Evolutionary conservation across 2,113 vertebrate species (phyloP).

Genomic region (Pseudorasbora parva): DNA sequence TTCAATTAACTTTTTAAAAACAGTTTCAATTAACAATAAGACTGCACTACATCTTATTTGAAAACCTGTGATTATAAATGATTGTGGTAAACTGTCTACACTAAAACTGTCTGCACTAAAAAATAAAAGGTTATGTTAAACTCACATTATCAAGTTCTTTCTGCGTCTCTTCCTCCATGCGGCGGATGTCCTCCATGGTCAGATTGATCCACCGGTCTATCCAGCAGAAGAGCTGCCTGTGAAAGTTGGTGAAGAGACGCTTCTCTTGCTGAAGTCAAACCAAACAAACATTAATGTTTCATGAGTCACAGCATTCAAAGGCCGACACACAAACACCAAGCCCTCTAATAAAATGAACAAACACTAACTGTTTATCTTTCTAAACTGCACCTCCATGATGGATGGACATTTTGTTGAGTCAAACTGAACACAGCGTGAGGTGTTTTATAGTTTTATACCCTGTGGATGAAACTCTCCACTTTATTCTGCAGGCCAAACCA

Average conservation of each 20-base stretch:
- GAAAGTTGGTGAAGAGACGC: slow-evolving; percentile 93
- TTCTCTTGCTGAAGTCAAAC: slow-evolving; percentile 83
- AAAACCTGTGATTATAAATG: not conserved
- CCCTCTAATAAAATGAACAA: not conserved
- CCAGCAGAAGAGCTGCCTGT: slow-evolving; percentile 96
- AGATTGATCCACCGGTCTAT: slow-evolving; percentile 90
- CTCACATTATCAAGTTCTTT: slow-evolving; percentile 89
- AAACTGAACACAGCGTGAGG: not conserved
- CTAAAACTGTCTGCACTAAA: no score
- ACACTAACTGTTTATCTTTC: not conserved
- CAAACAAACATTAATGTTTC: not conserved
- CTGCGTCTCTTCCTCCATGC: slow-evolving; percentile 94
- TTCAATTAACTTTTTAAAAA: not conserved
- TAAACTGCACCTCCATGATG: not conserved
- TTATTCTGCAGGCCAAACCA: slow-evolving; percentile 86
- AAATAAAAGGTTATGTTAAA: no score
- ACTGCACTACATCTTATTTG: not conserved
- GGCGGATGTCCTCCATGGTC: slow-evolving; percentile 95
- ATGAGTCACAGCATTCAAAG: not conserved
- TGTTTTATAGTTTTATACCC: slow-evolving; percentile 72
- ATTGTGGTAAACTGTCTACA: no score
- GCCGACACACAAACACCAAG: not conserved
- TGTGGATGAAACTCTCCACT: slow-evolving; percentile 89
- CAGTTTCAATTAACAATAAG: not conserved
- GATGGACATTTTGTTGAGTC: not conserved